Percentiles rank a stretch among this genome's conserved stretches.
These are phyloP conservation scores for Drosophila borealis DNA, from an alignment of 2,888 invertebrate genomes.

Conservation along the genomic window DNA sequence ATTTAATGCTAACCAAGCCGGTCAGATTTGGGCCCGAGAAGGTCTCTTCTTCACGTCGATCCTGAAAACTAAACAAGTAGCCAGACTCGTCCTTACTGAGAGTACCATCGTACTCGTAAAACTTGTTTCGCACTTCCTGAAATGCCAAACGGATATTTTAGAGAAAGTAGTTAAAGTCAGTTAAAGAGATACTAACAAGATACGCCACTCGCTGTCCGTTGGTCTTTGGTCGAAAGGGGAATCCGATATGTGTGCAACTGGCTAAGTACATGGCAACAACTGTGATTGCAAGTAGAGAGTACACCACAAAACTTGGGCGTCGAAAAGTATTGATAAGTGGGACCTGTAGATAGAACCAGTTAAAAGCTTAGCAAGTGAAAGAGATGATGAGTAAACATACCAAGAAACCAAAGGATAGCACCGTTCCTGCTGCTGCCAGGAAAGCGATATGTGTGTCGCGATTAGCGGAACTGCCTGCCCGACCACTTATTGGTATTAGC, in stretches of 20 bases:
- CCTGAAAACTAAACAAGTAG: constrained; percentile 85
- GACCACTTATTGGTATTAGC: constrained; percentile 87
- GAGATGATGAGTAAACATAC: constrained; percentile 48
- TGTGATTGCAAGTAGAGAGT: constrained; percentile 25
- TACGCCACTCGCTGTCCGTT: constrained; percentile 84
- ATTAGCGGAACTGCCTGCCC: constrained; percentile 83
- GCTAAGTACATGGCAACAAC: constrained; percentile 31
- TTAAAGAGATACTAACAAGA: constrained; percentile 79
- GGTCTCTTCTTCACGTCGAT: constrained; percentile 69
- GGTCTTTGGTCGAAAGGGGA: constrained; percentile 86
- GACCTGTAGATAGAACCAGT: constrained; percentile 22
- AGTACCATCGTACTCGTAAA: constrained; percentile 81
- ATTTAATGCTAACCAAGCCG: constrained; percentile 49
- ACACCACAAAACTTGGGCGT: constrained; percentile 31
- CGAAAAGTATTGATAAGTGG: constrained; percentile 51
- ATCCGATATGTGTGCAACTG: constrained; percentile 86
- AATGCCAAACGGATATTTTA: not conserved
- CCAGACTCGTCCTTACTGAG: constrained; percentile 85
- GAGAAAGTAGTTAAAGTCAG: too few species aligned
- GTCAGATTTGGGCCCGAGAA: constrained; percentile 49
- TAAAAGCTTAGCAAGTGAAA: not conserved
- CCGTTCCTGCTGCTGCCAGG: constrained; percentile 79
- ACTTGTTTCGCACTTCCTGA: constrained; percentile 85
- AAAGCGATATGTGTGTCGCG: constrained; percentile 86
- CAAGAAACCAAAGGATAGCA: constrained; percentile 82